Evolutionary conservation across 2,888 invertebrate genomes (phyloP).

Genomic region (Petrolisthes cinctipes): DNA sequence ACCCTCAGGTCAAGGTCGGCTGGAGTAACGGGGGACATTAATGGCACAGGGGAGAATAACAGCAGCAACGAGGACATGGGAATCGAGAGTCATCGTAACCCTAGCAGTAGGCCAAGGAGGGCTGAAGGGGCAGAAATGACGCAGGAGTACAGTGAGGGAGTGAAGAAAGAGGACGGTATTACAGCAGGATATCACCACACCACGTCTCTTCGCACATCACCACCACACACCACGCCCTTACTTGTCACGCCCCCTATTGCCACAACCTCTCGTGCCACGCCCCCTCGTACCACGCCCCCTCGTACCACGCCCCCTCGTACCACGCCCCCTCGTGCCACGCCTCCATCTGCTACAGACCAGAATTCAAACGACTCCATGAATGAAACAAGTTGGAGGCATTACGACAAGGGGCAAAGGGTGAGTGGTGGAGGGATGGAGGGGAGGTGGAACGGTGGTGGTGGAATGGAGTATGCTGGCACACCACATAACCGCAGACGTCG

Average conservation of each 20-base stretch:
- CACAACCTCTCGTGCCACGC: not conserved
- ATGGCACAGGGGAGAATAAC: too few species aligned
- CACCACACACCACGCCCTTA: not conserved
- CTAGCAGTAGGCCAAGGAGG: too few species aligned
- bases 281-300: not conserved
- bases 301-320: not conserved
- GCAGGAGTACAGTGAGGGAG: too few species aligned
- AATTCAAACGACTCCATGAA: not conserved
- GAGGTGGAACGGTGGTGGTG: constrained; percentile 6
- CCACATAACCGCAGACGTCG: not conserved
- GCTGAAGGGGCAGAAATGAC: too few species aligned
- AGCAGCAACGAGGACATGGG: too few species aligned
- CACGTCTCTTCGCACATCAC: not conserved
- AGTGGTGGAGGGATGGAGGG: not conserved
- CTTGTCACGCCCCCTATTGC: too few species aligned
- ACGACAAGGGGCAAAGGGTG: not conserved
- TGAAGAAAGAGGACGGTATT: too few species aligned
- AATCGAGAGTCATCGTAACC: too few species aligned
- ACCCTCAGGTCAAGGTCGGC: constrained; percentile 18
- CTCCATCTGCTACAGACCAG: too few species aligned
- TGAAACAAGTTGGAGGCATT: not conserved
- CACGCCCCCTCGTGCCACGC: not conserved
- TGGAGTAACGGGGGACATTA: not conserved
- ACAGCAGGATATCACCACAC: too few species aligned
- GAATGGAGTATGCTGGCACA: not conserved